Base-by-base conservation (phyloP, 2,113 vertebrate species). In the Cercopithecus mona region DNA sequence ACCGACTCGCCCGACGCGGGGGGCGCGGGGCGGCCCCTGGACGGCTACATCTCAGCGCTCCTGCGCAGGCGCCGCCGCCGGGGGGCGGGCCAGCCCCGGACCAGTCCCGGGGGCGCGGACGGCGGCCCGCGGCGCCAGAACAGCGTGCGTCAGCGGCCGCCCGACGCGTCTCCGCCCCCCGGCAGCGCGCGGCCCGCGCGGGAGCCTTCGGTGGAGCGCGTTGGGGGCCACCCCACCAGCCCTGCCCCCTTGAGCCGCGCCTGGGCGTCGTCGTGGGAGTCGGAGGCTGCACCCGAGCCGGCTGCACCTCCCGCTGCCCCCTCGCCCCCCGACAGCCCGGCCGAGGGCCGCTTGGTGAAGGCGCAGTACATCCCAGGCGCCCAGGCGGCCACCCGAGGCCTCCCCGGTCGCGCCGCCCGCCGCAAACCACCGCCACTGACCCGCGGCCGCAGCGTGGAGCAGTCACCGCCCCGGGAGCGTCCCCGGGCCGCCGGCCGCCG, bases 1-100 rank as follows among this genome's bases (percentile, higher is more conserved):
- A 50, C 93, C 3, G 88, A 95, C 73, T 68, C 97, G 4, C 30
- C 97, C 0, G 97, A 97, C 17, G 64, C 38, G 25, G 97, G 98
- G 86, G 98, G 98, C 5, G 98, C 98, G 6, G 98, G 98, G 68
- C 97, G 99, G 35, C 98, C 98, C 48, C 97, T 99, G 64, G 99
- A 99, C 97, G 99, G 98, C 76, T 99, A 99, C 98, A 99, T 99
- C 96, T 97, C 98, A 25, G 98, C 99, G 52, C 98, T 99, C 64
- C 98, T 99, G 95, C 99, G 99, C 70, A 98, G 99, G 5, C 98
- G 99, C 85, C 98, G 98, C 73, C 98, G 98, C 23, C 97, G 98
- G 2, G 98, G 99, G 25, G 98, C 98, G 43, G 98, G 98, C 66
- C 99, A 99, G 93, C 99, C 99, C 20, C 99, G 99, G 66, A 99